Base-by-base conservation (phyloP, 2,888 invertebrate species). In the Eupithecia pulchellata region DNA sequence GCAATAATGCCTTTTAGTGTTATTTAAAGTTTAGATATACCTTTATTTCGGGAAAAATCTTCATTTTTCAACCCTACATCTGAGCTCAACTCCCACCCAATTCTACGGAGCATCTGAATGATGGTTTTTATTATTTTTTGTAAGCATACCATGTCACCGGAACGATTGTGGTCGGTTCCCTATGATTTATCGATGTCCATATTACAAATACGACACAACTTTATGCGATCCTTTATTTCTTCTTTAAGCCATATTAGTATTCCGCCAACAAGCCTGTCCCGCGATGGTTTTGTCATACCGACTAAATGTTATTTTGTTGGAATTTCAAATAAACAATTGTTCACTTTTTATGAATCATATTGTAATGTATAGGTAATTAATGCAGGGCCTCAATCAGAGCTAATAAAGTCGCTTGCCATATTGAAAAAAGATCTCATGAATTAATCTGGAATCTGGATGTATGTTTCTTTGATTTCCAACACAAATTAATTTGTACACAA, bases 161-260 rank as follows among this genome's bases (percentile, higher is more conserved):
- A 88, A 90, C 93, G 93, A 92, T 91, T 93, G 93, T 93, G 91
- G 90, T 89, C 92, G 81, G 88, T 91, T 90, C 93, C 90, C 93
- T 93, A 94, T 94, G 93, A 94, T 93, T 93, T 93, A 94, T 93
- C 88, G 93, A 90, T 87, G 92, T 89, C 91, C 93, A 92, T 92
- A 92, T 92, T 92, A 93, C 93, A 93, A 94, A 94, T 94, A 92
- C 93, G 91, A 94, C 91, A 93, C 89, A 91, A 89, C 86, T 92
- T 93, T 92, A 92, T 92, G 87, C 91, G 87, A 89, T 91, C 90
- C 90, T 93, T 93, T 93, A 93, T 93, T 94, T 93, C 91, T 93
- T 93, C 91, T 93, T 93, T 92, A 93, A 89, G 86, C 85, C 90
- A 90, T 93, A 93, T 94, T 94, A 93, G 93, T 93, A 94, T 94